Evolutionary conservation across 2,797 vertebrate species (phyloP), one percentile per base, ranked within the genome.

Genomic region (Eutrigla gurnardus): DNA sequence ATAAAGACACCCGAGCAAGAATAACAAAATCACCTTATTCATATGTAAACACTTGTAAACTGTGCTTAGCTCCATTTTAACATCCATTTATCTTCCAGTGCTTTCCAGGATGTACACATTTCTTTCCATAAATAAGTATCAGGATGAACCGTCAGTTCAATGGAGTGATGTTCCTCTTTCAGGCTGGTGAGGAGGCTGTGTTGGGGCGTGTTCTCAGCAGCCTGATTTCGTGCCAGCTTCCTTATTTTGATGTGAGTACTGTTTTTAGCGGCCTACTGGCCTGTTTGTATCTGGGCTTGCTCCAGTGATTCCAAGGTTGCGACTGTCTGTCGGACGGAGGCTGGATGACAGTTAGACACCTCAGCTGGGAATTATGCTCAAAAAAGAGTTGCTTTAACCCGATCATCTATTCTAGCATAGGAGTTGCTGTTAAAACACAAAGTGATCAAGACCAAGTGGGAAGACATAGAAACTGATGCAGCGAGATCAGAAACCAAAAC

Each of bases 171-270:
- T 78, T 78, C 67, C 80, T 78, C 75, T 78, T 66, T 62, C 54
- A 65, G 70, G 55, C 45, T 15, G 52, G 11, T 1, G 47, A 54
- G 59, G 74, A 43, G 43, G 67, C 60, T 13, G 25, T 37, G 65
- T 18, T 4, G 47, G 18, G 65, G 61, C 54, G 61, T 42, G 63
- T 64, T 71, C 49, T 60, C 53, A 49, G 57, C 58, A 4, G 47
- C 18, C 50, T 58, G 60, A 39, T 69, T 59, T 3, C 5, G 13
- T 47, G 50, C 59, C 68, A 69, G 72, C 80, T 86, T 82, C 65
- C 70, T 68, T 68, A 62, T 81, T 80, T 64, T 57, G 65, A 52
- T 49, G 60, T 42, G 64, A 46, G 65, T 11, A 0, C 54, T 47
- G 78, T 67, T 61, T 66, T 39, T 75, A 60, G 65, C 4, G 11